Evolutionary conservation across 2,113 vertebrate species (phyloP), one percentile per base, ranked within the genome.

Genomic region (Acrocephalus arundinaceus): DNA sequence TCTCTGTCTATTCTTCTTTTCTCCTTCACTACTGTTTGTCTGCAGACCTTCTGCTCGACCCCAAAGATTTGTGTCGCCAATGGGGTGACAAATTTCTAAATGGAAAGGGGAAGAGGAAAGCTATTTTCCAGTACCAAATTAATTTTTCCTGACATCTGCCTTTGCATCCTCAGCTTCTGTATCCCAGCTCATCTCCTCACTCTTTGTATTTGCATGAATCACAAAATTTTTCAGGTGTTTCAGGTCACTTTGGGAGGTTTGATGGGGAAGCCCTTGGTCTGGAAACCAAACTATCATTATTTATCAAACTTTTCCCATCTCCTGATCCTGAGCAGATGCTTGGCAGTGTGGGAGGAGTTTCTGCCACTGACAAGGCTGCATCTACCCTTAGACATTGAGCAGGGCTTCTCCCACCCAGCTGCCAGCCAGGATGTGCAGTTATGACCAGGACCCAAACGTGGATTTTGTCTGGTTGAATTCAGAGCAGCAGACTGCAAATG

Each of bases 81-180:
- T 2, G 11, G 22, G 9, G 1, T 0, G 1, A 31, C 41, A 63
- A 18, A 31, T 37, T 74, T 77, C 52, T 93, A 24, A 70, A 35
- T 13, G 15, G 41, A 70, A 87, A 83, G 52, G 14, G 13, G 61
- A 79, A 75, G 37, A 77, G 74, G 9, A 30, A 75, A 89, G 28
- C 0, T 8, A 15, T 67, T 84, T 77, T 89, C 61, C 59, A 78
- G 45, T 23, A 41, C 2, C 8, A 57, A 31, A 21, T 20, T 10
- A 15, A 52, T 72, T 52, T 77, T 84, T 22, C 22, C 9, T 0
- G 0, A 31, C 6, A 5, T 3, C 9, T 30, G 2, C 4, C 0
- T 35, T 74, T 81, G 30, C 45, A n/a, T 43, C 46, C 23, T 28
- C 9, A 57, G 57, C 23, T 33, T 54, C 39, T 43, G 6, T 7